phyloP scores from a whole-genome alignment of 2,888 invertebrate species.

The Biston betularia region DNA sequence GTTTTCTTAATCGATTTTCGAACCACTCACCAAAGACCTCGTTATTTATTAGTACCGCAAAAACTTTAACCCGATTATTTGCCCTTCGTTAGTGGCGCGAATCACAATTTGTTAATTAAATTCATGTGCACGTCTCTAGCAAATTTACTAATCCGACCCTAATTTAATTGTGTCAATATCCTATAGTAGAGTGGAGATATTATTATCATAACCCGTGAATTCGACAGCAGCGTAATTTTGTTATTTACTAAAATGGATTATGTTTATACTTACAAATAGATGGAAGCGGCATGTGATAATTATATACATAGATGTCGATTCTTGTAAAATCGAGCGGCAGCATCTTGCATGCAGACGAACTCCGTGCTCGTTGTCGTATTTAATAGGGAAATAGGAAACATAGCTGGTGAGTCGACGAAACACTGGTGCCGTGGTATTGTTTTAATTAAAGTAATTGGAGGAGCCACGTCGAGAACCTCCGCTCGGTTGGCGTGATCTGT shows the following conservation, averaged over 20 bases:
- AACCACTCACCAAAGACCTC: constrained; percentile 68
- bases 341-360: constrained; percentile 80
- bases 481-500: constrained; percentile 82
- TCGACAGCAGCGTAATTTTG: constrained; percentile 34
- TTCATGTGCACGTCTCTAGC: constrained; percentile 33
- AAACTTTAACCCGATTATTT: constrained; percentile 30
- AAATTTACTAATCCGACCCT: constrained; percentile 35
- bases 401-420: constrained; percentile 82
- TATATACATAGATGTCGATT: constrained; percentile 54
- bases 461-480: constrained; percentile 81
- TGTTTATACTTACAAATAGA: constrained; percentile 45
- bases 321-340: constrained; percentile 71
- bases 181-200: constrained; percentile 43
- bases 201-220: constrained; percentile 45
- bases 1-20: constrained; percentile 81
- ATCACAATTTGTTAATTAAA: constrained; percentile 29
- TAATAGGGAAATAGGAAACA: constrained; percentile 86
- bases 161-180: constrained; percentile 40
- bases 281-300: constrained; percentile 49
- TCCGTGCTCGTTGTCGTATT: constrained; percentile 84
- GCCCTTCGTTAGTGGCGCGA: constrained; percentile 26
- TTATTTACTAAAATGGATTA: constrained; percentile 47
- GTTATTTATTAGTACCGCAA: constrained; percentile 32
- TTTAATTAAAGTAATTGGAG: constrained; percentile 87
- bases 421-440: constrained; percentile 83